Percentiles rank a stretch among this genome's conserved stretches.
Conservation (phyloP, 2,113 vertebrate species). For the Antigone vipio region DNA sequence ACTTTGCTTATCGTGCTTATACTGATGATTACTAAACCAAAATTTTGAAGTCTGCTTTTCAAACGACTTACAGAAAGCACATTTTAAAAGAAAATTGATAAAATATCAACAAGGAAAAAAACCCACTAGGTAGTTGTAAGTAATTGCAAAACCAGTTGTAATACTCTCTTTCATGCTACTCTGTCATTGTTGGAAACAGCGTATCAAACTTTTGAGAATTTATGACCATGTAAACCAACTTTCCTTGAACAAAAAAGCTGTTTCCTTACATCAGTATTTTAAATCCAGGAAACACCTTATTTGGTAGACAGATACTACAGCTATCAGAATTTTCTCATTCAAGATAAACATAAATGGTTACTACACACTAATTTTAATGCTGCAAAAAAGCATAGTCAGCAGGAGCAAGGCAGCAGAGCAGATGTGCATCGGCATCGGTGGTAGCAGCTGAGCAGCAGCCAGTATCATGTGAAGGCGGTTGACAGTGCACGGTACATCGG, state of each 20-base stretch:
- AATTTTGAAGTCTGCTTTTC: not conserved
- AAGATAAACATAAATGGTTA: not conserved
- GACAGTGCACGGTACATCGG: fast-evolving
- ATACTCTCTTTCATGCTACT: not conserved
- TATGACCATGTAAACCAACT: not conserved
- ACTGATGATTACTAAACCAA: not conserved
- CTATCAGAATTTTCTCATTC: not conserved
- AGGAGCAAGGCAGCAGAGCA: not conserved
- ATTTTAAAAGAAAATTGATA: not conserved
- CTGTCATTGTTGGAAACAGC: not conserved
- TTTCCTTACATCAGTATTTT: not conserved
- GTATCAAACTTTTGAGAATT: not conserved
- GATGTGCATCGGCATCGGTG: fast-evolving
- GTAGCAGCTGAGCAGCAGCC: not conserved
- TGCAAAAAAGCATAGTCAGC: not conserved
- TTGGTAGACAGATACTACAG: not conserved
- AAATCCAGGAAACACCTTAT: not conserved
- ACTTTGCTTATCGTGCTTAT: not conserved
- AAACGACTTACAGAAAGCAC: not conserved
- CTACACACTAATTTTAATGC: not conserved
- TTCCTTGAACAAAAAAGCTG: not conserved
- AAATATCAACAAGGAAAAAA: not conserved
- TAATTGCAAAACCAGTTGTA: not conserved
- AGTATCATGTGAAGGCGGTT: not conserved
- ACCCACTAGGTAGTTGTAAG: not conserved